Evolutionary conservation across 2,888 invertebrate genomes (phyloP), one percentile per base, ranked within the genome.

Genomic region (Leptarthrus brevirostris): DNA sequence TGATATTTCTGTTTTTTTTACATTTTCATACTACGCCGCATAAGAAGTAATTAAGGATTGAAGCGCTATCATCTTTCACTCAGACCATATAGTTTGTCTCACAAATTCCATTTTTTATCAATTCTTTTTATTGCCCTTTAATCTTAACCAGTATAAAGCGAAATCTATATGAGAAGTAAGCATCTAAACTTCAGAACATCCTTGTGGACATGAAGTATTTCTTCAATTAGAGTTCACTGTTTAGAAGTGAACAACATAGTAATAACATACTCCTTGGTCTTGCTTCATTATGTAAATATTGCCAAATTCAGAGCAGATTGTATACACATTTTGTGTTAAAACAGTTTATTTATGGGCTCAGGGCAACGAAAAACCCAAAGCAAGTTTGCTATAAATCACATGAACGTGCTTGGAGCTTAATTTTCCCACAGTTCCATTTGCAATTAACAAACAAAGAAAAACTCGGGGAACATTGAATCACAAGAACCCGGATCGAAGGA

Each of bases 371-470:
- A 30, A 4, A 30, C 5, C 4, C 5, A 30, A 44, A 34, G 58
- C 34, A 4, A 2, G 18, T 4, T 36, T 10, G 2, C 34, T 22
- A 18, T 61, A 61, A 61, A 61, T 61, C 61, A 61, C 22, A 36
- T 30, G 61, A n/a, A 40, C 61, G 61, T 61, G 61, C 61, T 61
- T 36, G 20, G 36, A 18, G 36, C 36, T 61, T 56, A 56, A 56
- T 56, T 56, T 40, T 18, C 40, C 14, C 16, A 61, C 34, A 61
- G 40, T 61, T 61, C 61, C 61, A 61, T 61, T 61, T 61, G 20
- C 61, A 61, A 61, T 61, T 61, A 52, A 61, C 61, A 61, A 61
- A 40, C 61, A 61, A 40, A 36, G 36, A 40, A 61, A 40, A 34
- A 26, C 20, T 12, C 18, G 12, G 8, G n/a, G 30, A 34, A 56